Evolutionary conservation across 2,797 vertebrate genomes (phyloP).

Genomic region (Myripristis jacobus): DNA sequence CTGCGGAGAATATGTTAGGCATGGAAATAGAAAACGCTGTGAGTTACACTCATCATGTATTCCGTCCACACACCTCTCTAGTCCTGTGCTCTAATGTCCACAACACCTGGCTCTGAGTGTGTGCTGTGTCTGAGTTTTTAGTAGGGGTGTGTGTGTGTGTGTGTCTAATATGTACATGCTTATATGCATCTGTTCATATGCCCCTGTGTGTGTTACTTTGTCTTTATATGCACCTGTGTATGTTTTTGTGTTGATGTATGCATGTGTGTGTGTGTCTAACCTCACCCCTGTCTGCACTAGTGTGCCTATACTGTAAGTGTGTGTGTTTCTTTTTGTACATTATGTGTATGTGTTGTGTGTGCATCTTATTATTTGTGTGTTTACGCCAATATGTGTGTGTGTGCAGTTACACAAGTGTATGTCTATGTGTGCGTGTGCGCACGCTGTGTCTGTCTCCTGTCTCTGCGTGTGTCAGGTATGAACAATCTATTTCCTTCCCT

Average conservation of each 20-base stretch:
- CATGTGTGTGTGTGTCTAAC: background rate
- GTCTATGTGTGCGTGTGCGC: constrained; percentile 2
- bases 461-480: constrained; percentile 53
- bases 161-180: background rate
- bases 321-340: background rate
- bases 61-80: constrained; percentile 15
- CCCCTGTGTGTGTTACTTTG: background rate
- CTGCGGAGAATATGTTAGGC: constrained; percentile 13
- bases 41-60: too few relatives aligned
- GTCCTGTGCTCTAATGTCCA: constrained; percentile 14
- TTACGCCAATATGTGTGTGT: background rate
- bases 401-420: background rate
- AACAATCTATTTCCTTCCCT: constrained; percentile 69
- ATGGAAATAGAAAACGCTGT: background rate
- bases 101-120: constrained; percentile 28
- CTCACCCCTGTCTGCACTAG: background rate
- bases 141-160: constrained; percentile 2
- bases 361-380: background rate
- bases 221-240: background rate
- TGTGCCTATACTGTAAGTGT: too few relatives aligned
- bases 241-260: background rate
- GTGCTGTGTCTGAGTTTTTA: background rate
- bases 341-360: background rate
- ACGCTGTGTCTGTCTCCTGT: constrained; percentile 37
- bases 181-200: background rate